Percentiles rank a stretch among this genome's conserved stretches.
phyloP scores from a whole-genome alignment of 2,113 vertebrate species.

The Hiodon tergisus region DNA sequence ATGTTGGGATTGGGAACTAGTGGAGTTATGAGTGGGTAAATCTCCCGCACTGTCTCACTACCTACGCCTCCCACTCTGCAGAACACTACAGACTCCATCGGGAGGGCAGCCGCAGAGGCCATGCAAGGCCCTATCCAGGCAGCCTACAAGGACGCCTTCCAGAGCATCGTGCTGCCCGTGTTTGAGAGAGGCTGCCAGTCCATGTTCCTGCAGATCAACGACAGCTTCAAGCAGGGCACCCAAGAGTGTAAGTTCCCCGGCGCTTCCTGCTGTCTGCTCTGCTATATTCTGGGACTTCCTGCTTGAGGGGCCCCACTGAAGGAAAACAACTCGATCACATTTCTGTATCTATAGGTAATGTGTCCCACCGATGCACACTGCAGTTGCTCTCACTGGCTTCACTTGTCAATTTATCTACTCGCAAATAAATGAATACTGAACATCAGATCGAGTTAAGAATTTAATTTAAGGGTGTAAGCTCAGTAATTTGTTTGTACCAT shows the following conservation, averaged over 20 bases:
- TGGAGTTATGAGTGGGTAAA: neutral
- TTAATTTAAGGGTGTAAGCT: neutral
- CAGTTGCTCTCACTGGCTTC: no score
- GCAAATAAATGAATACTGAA: no score
- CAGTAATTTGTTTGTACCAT: neutral
- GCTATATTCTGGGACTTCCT: no score
- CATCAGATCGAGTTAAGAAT: no score
- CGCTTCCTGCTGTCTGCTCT: neutral
- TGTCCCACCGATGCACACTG: no score
- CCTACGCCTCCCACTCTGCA: slow-evolving; percentile 27
- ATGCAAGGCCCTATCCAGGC: slow-evolving; percentile 89
- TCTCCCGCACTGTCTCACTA: neutral
- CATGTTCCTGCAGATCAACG: slow-evolving; percentile 98
- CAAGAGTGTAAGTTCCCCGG: slow-evolving; percentile 80
- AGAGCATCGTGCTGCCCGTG: slow-evolving; percentile 82
- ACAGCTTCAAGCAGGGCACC: slow-evolving; percentile 94
- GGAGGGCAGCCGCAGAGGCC: slow-evolving; percentile 81
- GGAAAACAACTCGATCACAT: no score
- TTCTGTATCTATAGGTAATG: no score
- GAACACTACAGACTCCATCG: slow-evolving; percentile 87
- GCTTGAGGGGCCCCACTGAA: no score
- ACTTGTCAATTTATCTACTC: no score
- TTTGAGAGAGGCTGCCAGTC: slow-evolving; percentile 96
- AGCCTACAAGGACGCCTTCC: slow-evolving; percentile 88
- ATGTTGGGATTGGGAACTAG: no score